Percentiles rank a stretch among this genome's conserved stretches.
These are phyloP conservation scores for Pangasius mekongensis DNA, from an alignment of 2,797 vertebrate genomes.

Conservation along the genomic window DNA sequence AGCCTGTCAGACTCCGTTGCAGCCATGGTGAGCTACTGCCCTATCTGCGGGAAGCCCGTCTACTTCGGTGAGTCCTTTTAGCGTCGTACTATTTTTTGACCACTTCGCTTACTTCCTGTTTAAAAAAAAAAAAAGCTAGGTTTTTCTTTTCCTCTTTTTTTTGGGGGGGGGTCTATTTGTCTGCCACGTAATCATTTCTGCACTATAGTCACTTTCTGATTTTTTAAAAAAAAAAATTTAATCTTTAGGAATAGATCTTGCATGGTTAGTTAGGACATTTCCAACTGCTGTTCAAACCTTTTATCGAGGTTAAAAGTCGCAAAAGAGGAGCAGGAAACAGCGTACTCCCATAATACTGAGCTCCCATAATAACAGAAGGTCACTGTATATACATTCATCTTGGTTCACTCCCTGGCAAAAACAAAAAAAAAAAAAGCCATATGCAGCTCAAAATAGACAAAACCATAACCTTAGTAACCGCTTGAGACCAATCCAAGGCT, in stretches of 20 bases:
- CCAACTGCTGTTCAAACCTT: not conserved
- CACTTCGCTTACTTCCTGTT: not conserved
- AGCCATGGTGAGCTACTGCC: constrained; percentile 83
- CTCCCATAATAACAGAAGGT: not conserved
- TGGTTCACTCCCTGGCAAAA: not conserved
- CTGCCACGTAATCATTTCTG: not conserved
- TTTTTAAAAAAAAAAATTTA: too few relatives aligned
- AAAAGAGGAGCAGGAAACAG: not conserved
- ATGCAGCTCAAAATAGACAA: not conserved
- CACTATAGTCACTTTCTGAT: not conserved
- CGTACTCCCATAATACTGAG: not conserved
- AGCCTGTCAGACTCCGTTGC: constrained; percentile 27
- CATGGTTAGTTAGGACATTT: not conserved
- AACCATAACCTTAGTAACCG: not conserved
- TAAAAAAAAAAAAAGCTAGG: not conserved
- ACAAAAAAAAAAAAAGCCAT: too few relatives aligned
- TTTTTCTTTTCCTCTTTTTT: not conserved
- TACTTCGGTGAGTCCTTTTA: constrained; percentile 81
- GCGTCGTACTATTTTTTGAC: not conserved
- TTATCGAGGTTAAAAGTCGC: too few relatives aligned
- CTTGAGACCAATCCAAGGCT: not conserved
- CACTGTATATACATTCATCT: not conserved
- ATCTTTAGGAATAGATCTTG: not conserved
- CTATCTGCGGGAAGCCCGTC: constrained; percentile 84
- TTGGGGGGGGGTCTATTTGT: not conserved